A percentile compares a stretch with the other conserved stretches of the same genome.
phyloP scores from a whole-genome alignment of 2,888 invertebrate species.

The Drepana falcataria region DNA sequence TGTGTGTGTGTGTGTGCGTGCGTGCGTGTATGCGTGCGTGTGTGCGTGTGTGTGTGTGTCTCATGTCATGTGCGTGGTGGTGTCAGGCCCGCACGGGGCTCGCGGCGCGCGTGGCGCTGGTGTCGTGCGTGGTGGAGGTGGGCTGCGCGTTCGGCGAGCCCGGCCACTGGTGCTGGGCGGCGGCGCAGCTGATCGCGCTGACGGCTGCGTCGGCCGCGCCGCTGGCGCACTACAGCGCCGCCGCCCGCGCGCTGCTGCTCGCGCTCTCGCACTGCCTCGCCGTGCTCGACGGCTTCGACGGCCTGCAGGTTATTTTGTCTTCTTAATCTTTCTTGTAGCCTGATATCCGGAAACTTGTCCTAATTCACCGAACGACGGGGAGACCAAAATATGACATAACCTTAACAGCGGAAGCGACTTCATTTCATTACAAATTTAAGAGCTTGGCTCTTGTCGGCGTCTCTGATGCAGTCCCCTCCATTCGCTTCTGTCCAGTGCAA shows the following conservation, averaged over 20 bases:
- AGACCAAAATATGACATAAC: no score
- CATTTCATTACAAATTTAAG: no score
- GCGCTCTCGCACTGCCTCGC: conserved; percentile 45
- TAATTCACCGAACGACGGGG: neutral
- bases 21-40: neutral
- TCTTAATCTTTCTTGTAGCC: neutral
- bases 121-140: conserved; percentile 35
- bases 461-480: no score
- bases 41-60: neutral
- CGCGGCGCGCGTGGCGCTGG: conserved; percentile 48
- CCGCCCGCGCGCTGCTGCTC: conserved; percentile 38
- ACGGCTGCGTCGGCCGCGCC: conserved; percentile 26
- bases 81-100: conserved; percentile 53
- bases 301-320: conserved; percentile 25
- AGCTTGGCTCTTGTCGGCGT: no score
- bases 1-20: no score
- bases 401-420: no score
- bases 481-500: no score
- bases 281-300: conserved; percentile 38
- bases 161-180: conserved; percentile 56
- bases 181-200: conserved; percentile 36
- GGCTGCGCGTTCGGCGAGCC: conserved; percentile 34
- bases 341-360: neutral
- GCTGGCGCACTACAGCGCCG: conserved; percentile 32
- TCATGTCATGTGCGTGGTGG: neutral